Conservation (phyloP, 2,113 vertebrate species). For the Rhinogobius similis region DNA sequence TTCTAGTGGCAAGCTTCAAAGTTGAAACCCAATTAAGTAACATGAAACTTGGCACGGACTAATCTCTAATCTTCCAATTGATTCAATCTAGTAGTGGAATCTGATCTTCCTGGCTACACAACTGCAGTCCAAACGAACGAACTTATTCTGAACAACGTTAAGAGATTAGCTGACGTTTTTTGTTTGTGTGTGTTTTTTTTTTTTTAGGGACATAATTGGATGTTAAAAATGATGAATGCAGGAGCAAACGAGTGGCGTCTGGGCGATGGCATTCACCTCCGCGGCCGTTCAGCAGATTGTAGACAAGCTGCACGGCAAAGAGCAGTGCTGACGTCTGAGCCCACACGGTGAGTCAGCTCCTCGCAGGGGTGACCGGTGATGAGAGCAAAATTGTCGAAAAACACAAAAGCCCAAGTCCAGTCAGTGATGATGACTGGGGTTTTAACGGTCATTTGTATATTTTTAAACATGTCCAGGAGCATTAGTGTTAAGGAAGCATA, state of each 20-base stretch:
- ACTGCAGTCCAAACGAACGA: not conserved
- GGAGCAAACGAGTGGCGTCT: constrained; percentile 20
- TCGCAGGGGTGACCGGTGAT: no score
- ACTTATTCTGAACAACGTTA: no score
- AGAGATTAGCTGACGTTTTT: not conserved
- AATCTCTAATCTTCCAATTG: constrained; percentile 34
- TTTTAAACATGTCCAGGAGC: no score
- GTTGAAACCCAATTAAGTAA: constrained; percentile 36
- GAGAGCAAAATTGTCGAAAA: no score
- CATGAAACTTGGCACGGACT: constrained; percentile 29
- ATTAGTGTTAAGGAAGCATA: no score
- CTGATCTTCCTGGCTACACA: constrained; percentile 20
- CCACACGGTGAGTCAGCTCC: constrained; percentile 37
- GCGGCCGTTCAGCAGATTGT: constrained; percentile 7
- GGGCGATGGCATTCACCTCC: not conserved
- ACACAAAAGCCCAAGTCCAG: no score
- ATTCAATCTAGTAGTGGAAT: constrained; percentile 34
- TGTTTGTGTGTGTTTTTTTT: not conserved
- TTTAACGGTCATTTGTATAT: no score
- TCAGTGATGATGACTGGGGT: no score
- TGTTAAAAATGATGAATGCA: constrained; percentile 9
- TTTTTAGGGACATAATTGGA: not conserved
- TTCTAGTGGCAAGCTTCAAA: constrained; percentile 12
- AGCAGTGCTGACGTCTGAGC: constrained; percentile 22
- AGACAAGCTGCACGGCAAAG: constrained; percentile 33